Conservation (phyloP, 2,113 vertebrate genomes). For the Pachyramphus minor region DNA sequence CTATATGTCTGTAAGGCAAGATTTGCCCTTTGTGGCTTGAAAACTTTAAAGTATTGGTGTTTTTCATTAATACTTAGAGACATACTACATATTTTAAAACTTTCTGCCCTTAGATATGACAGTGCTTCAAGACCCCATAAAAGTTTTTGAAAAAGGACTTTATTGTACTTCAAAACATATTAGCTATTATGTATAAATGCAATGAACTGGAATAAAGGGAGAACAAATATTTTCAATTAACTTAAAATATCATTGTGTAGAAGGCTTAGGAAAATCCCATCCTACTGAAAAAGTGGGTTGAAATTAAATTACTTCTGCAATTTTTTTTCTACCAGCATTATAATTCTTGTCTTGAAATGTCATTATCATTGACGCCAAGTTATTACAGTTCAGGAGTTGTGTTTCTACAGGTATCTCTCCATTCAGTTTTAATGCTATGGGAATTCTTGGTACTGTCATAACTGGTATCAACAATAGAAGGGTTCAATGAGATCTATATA, state of each 20-base stretch:
- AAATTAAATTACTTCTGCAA: neutral
- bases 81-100: neutral
- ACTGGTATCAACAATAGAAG: neutral
- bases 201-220: neutral
- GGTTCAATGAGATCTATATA: neutral
- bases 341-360: slow-evolving; percentile 41
- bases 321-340: neutral
- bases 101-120: neutral
- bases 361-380: slow-evolving; percentile 45
- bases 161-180: neutral
- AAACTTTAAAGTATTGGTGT: neutral
- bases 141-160: neutral
- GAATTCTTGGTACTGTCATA: neutral
- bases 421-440: neutral
- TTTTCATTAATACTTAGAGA: neutral
- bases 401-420: slow-evolving; percentile 25
- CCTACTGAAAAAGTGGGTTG: neutral
- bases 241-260: neutral
- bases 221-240: slow-evolving; percentile 33
- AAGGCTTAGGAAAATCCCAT: neutral
- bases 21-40: neutral
- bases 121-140: neutral
- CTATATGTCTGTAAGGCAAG: accelerated
- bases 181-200: neutral
- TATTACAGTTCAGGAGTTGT: slow-evolving; percentile 40